Evolutionary conservation across 2,113 vertebrate species (phyloP), one percentile per base, ranked within the genome.

Genomic region (Muntiacus reevesi): DNA sequence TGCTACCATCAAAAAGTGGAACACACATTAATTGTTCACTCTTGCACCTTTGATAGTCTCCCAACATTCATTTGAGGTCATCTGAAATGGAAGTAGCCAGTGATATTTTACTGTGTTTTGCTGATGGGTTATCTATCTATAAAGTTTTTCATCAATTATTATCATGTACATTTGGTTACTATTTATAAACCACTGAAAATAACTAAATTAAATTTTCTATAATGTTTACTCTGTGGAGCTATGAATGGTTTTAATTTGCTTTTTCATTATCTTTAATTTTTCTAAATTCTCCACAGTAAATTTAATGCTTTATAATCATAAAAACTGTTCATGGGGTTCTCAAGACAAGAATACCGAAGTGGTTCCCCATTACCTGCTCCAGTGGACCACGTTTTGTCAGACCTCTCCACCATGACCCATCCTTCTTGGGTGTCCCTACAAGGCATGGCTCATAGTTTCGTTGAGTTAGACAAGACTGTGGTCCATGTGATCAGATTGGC

Each of bases 261-360:
- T 90, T 91, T 88, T 94, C n/a, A 16, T 85, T 87, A 62, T 28
- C 52, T 96, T 64, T 64, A 74, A 40, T 36, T 89, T 94, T 96
- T 76, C 30, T 1, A 60, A 91, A 57, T 81, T 81, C 74, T 94
- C n/a, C 47, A 89, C 6, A 79, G 62, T 78, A 76, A 85, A 71
- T 85, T 27, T 43, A 23, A 43, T 79, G 91, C 87, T 7, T 84
- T 60, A 74, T 55, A 87, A 74, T 52, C 16, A 93, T 36, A 71
- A 71, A 71, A 71, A 71, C 64, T 71, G n/a, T 71, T 25, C 67
- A 74, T 74, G 36, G 67, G 36, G 19, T 40, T 40, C 67, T 74
- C 36, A 40, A 25, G 36, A 36, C 67, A 74, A 36, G 36, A 74
- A 13, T 74, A 25, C 12, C 40, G 36, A 74, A 74, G 21, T 40